phyloP scores from a whole-genome alignment of 2,797 vertebrate species.

The Xenentodon cancila region DNA sequence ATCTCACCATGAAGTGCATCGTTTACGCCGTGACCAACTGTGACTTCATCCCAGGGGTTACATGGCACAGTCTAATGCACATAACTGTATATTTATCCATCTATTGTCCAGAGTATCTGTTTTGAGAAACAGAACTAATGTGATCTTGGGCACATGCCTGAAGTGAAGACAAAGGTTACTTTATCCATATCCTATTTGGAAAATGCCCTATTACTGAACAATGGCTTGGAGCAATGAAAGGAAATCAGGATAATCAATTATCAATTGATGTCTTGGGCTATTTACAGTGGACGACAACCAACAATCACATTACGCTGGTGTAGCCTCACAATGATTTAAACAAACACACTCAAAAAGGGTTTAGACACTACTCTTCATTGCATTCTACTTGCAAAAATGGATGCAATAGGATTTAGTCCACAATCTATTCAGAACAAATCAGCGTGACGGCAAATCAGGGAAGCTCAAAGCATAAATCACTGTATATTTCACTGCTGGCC shows the following conservation, averaged over 20 bases:
- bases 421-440: slow-evolving; percentile 16
- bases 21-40: slow-evolving; percentile 11
- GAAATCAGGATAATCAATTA: slow-evolving; percentile 59
- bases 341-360: slow-evolving; percentile 41
- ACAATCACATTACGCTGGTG: slow-evolving; percentile 45
- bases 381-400: slow-evolving; percentile 25
- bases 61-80: background rate
- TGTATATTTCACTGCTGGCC: slow-evolving; percentile 5
- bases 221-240: slow-evolving; percentile 19
- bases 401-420: slow-evolving; percentile 15
- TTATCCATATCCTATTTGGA: slow-evolving; percentile 37
- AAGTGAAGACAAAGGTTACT: slow-evolving; percentile 23
- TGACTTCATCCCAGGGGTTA: slow-evolving; percentile 14
- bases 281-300: slow-evolving; percentile 49
- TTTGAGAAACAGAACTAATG: slow-evolving; percentile 18
- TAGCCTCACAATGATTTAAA: slow-evolving; percentile 50
- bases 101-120: slow-evolving; percentile 12
- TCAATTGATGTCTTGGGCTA: slow-evolving; percentile 35
- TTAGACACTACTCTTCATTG: slow-evolving; percentile 46
- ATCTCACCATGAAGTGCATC: slow-evolving; percentile 10
- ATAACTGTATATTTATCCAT: slow-evolving; percentile 17
- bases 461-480: slow-evolving; percentile 10
- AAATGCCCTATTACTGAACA: slow-evolving; percentile 46
- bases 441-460: slow-evolving; percentile 16
- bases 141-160: slow-evolving; percentile 3